Base-by-base conservation (phyloP, 2,113 vertebrate genomes). In the Pseudonaja textilis region DNA sequence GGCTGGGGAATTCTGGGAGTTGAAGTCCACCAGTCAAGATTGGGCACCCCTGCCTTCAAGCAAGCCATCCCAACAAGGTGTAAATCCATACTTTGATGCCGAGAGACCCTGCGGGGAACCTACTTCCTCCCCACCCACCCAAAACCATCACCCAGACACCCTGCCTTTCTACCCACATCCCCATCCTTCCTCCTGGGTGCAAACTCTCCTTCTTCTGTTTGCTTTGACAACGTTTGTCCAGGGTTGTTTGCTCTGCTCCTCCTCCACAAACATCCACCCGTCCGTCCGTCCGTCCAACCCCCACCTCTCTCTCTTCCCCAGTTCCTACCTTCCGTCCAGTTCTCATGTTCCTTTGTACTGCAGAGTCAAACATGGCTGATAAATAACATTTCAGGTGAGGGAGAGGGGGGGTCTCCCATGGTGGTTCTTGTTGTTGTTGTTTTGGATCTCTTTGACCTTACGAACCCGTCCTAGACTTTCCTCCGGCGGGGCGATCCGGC, bases 311-410 rank as follows among this genome's bases (percentile, higher is more conserved):
- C 47, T 34, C 92, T 25, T 26, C 34, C n/a, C 18, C 86, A n/a
- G 89, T 85, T 89, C 96, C 93, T 95, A 97, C 97, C 97, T 97
- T 85, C 0, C 69, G 0, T 64, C 9, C 0, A 4, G 2, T 25
- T 0, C 8, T 22, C 8, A 7, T 56, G 3, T 64, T 55, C 47
- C 92, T 47, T 42, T 54, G 9, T 14, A 69, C 88, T 16, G 34
- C 29, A 50, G 56, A 88, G 23, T 18, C 89, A 16, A 50, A 25
- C 9, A n/a, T 90, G 0, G 1, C 54, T 85, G 14, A 3, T 0
- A 6, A 54, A 94, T 93, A 18, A 91, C 69, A 18, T 52, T 81
- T 2, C 92, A 56, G 55, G 1, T 89, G 42, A 1, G 2, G 47
- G 64, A 6, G 22, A 86, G 26, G 26, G 74, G 74, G 69, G 57